Evolutionary conservation across 2,888 invertebrate species (phyloP), one percentile per base, ranked within the genome.

Genomic region (Icerya purchasi): DNA sequence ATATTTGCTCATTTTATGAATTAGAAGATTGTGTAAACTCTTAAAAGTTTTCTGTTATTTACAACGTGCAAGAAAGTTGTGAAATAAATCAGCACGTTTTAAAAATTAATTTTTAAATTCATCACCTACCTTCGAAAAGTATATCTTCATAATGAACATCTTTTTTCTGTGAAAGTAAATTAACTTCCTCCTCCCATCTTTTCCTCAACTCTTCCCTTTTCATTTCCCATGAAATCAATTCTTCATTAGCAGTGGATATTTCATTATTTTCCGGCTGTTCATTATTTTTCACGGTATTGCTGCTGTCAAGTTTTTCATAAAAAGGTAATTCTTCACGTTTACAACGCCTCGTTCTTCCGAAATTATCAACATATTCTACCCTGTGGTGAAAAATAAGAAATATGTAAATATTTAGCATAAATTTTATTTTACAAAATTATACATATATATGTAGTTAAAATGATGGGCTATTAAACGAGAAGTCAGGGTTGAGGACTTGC

Each of bases 121-220:
- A n/a, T n/a, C 53, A 71, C 72, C 70, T 70, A 85, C 86, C 86
- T 72, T 90, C 86, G 72, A 85, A 91, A 60, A 88, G 77, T 57
- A 96, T 77, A 74, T 94, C 91, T 72, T 92, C 87, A 69, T 96
- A 96, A 73, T 94, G 93, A 57, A 90, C 78, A 72, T 85, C 77
- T 61, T 79, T 74, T 71, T 89, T 84, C 2, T 81, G 76, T 0
- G 79, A 70, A 57, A 88, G 73, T 67, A 83, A 81, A 55, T 75
- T 77, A 68, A 86, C 88, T 67, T 91, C 86, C 63, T 84, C 76
- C 67, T 92, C 89, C 93, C 93, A 94, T 69, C 88, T 84, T 64
- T 81, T 76, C 54, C 89, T 78, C 73, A 88, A 78, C 61, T 84
- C 78, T 68, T 85, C 81, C 52, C 78, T 75, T 67, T 79, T 74